Conservation (phyloP, 2,888 invertebrate species). For the Nomada flava region DNA sequence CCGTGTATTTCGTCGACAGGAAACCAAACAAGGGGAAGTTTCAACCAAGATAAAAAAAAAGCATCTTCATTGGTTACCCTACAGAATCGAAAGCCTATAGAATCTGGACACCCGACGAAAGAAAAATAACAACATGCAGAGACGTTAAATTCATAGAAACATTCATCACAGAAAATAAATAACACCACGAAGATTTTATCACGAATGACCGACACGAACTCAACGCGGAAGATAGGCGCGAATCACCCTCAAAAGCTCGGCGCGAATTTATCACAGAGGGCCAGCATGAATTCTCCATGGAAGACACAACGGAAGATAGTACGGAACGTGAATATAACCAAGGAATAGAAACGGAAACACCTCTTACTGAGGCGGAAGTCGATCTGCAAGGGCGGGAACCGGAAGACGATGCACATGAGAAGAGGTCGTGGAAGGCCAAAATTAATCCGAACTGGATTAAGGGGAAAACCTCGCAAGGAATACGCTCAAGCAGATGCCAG, state of each 20-base stretch:
- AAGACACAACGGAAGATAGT: not conserved
- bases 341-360: too few relatives aligned
- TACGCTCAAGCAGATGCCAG: not conserved
- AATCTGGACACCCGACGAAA: constrained; percentile 10
- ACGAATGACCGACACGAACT: not conserved
- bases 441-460: not conserved
- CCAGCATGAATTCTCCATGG: not conserved
- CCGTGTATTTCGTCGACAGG: not conserved
- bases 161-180: not conserved
- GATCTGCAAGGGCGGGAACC: too few relatives aligned
- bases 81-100: constrained; percentile 19
- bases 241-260: too few relatives aligned
- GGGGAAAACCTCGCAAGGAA: constrained; percentile 6
- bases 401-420: too few relatives aligned
- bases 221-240: too few relatives aligned
- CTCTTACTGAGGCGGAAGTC: too few relatives aligned
- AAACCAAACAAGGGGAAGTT: constrained; percentile 17
- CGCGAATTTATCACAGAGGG: too few relatives aligned
- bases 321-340: not conserved
- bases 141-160: constrained; percentile 14
- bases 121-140: not conserved
- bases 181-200: not conserved
- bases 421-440: not conserved
- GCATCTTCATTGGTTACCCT: constrained; percentile 17
- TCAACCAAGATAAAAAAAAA: constrained; percentile 7